Percentiles rank a stretch among this genome's conserved stretches.
phyloP scores from a whole-genome alignment of 2,113 vertebrate species.

The Agelaius tricolor region DNA sequence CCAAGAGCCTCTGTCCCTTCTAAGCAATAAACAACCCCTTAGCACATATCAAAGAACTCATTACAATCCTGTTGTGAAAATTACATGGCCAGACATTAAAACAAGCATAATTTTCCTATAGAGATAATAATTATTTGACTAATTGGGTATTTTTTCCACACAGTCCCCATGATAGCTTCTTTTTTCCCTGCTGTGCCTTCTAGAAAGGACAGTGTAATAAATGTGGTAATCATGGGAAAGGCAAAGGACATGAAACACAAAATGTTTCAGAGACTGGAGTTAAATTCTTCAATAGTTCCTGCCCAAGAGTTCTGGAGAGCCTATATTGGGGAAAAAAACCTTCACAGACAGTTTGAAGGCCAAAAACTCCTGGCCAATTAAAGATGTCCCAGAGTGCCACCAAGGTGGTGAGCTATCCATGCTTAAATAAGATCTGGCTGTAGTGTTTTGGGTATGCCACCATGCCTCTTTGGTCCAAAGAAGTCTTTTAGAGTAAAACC shows the following conservation, averaged over 20 bases:
- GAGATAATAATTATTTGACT: not conserved
- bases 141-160: not conserved
- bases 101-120: slow-evolving; percentile 17
- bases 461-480: not conserved
- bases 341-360: not conserved
- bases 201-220: not conserved
- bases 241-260: not conserved
- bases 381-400: not conserved
- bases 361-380: not conserved
- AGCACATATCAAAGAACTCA: not conserved
- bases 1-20: not conserved
- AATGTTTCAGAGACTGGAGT: not conserved
- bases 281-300: not conserved
- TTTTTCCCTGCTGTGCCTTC: not conserved
- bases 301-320: not conserved
- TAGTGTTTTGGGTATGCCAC: not conserved
- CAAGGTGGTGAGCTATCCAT: not conserved
- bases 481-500: not conserved
- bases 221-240: not conserved
- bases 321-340: not conserved
- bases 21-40: not conserved
- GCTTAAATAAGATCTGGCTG: not conserved
- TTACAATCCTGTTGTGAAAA: not conserved
- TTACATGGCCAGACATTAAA: slow-evolving; percentile 15
- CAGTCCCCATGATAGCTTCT: not conserved